Evolutionary conservation across 1,140 invertebrate species (phyloP), one percentile per base, ranked within the genome.

Genomic region (Helicoverpa zea): DNA sequence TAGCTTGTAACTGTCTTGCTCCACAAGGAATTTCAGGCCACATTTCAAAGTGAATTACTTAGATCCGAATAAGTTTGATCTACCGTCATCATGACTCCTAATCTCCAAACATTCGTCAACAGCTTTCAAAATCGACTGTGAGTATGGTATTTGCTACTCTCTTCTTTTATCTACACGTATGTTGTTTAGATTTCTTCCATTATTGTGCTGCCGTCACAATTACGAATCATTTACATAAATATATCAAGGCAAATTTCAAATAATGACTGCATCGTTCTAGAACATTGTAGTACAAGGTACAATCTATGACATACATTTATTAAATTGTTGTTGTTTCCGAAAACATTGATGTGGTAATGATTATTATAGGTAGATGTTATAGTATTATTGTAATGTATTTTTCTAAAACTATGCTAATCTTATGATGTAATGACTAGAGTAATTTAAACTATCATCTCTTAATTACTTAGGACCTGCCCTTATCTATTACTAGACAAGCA

Each of bases 121-220:
- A 89, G 91, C 82, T 94, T 94, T 86, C 93, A 94, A 83, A 94
- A 94, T 87, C 88, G 93, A 66, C 83, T 94, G 93, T 94, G 85
- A 94, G 93, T 94, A 90, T 79, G 16, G 12, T 3, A 54, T 5
- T 49, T 49, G 3, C 12, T 4, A 30, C 58, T 63, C n/a, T 10
- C 30, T n/a, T 13, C 16, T 3, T 51, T 35, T 51, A 14, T 59
- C 3, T 43, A 13, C 16, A 9, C 29, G 12, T 51, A 29, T 76
- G 56, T 9, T 18, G 16, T 47, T 18, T 5, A 18, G n/a, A 49
- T 23, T 23, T 10, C 13, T 30, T 14, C 11, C 49, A 29, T 10
- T 30, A n/a, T 16, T 5, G 0, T 23, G 35, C 12, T 29, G n/a
- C 9, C 7, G 29, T 59, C 0, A 29, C 23, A n/a, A 61, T 61